Evolutionary conservation across 2,888 invertebrate species (phyloP).

Genomic region (Oegoconia quadripuncta): DNA sequence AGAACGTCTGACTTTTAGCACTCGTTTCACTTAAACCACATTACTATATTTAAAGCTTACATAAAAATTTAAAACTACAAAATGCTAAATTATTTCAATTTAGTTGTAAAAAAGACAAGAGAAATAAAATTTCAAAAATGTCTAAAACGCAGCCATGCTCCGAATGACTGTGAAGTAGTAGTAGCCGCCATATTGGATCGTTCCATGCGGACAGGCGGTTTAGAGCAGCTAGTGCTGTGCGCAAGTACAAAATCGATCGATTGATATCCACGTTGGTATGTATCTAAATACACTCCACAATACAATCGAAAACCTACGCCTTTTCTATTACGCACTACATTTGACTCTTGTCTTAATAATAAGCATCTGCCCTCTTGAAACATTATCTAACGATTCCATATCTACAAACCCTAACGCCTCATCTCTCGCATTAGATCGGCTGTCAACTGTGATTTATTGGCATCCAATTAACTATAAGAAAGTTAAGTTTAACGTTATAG

Average conservation of each 20-base stretch:
- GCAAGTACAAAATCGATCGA: constrained; percentile 61
- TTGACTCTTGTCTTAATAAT: too few species aligned
- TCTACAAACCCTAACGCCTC: too few species aligned
- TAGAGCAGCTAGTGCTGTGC: constrained; percentile 62
- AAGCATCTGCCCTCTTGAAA: too few species aligned
- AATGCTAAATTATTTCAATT: constrained; percentile 42
- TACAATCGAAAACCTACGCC: too few species aligned
- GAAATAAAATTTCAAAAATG: constrained; percentile 50
- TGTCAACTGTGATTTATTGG: too few species aligned
- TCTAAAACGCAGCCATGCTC: constrained; percentile 61
- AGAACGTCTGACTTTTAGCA: constrained; percentile 58
- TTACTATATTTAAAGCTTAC: constrained; percentile 53
- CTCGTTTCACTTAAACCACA: constrained; percentile 58
- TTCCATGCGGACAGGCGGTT: constrained; percentile 60
- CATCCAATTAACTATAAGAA: too few species aligned
- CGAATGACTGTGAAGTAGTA: constrained; percentile 65
- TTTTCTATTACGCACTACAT: too few species aligned
- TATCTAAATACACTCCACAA: too few species aligned
- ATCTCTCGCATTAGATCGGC: too few species aligned
- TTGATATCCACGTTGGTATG: too few species aligned
- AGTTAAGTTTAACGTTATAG: too few species aligned
- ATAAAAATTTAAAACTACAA: constrained; percentile 47
- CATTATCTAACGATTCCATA: too few species aligned
- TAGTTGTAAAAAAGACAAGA: constrained; percentile 42
- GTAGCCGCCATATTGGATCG: constrained; percentile 72